Evolutionary conservation across 1,140 invertebrate genomes (phyloP), one percentile per base, ranked within the genome.

Genomic region (Anoplolepis gracilipes): DNA sequence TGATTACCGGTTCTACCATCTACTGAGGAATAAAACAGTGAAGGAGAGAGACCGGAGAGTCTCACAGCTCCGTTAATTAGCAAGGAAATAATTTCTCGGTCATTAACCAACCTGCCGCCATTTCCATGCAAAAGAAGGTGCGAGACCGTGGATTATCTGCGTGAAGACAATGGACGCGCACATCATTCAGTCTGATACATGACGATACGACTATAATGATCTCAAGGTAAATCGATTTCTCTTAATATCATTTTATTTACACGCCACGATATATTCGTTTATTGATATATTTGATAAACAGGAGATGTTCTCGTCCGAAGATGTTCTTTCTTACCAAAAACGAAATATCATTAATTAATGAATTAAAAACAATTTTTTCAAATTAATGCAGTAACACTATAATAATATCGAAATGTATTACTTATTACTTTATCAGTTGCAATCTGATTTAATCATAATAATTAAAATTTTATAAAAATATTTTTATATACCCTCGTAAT

Each of bases 71-170:
- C 84, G 88, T 90, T 90, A 90, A 90, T 90, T 90, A 90, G 85
- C 87, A 81, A 81, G 88, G 87, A 90, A 90, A 90, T 90, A 89
- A 90, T 90, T 89, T 90, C 87, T 90, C 87, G 88, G 85, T 81
- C 87, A 90, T 90, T 90, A 90, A 90, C 79, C 85, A 70, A 85
- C 85, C 87, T 88, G 46, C 16, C 30, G 46, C 10, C 30, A 16
- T 49, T 49, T 79, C 4, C 5, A 16, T 53, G 87, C 57, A 57
- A 88, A n/a, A 89, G 87, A 76, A 89, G 84, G 69, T 72, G 72
- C 59, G 84, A 89, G 84, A 77, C 46, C 64, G 57, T 77, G 39
- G 72, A 86, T 88, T 88, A 77, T 86, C 87, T 73, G 28, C 53
- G 77, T 46, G 87, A 88, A 89, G 84, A 89, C 88, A 89, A 89